Conservation (phyloP, 2,888 invertebrate genomes). For the Chaetogeoica ovagalla region DNA sequence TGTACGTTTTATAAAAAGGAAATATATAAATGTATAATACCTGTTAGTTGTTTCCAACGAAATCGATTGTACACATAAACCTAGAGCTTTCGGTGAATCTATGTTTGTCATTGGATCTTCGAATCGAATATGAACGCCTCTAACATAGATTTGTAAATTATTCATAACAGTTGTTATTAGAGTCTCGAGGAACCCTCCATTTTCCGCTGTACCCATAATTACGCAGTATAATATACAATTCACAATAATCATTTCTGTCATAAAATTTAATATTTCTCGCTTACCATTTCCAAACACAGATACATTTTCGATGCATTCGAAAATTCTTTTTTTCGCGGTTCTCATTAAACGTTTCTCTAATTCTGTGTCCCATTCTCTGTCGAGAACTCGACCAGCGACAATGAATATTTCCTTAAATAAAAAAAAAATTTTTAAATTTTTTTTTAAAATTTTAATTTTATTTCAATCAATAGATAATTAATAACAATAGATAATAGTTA, state of each 20-base stretch:
- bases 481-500: too few species aligned
- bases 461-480: not conserved
- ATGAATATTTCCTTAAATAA: constrained; percentile 68
- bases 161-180: constrained; percentile 76
- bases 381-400: constrained; percentile 74
- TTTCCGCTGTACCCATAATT: constrained; percentile 59
- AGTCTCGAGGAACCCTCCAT: constrained; percentile 67
- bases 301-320: constrained; percentile 52
- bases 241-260: not conserved
- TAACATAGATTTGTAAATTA: constrained; percentile 76
- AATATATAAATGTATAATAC: constrained; percentile 64
- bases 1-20: not conserved
- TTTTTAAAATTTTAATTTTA: not conserved
- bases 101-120: constrained; percentile 74
- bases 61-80: constrained; percentile 75
- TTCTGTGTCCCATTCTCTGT: constrained; percentile 72
- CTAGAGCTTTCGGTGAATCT: constrained; percentile 71
- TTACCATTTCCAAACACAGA: constrained; percentile 44
- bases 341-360: constrained; percentile 72
- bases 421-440: too few species aligned
- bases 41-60: constrained; percentile 80
- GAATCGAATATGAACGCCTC: constrained; percentile 79
- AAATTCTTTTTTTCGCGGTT: constrained; percentile 71
- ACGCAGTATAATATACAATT: not conserved
- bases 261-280: not conserved